A percentile compares a stretch with the other conserved stretches of the same genome.
Evolutionary conservation across 2,888 invertebrate species (phyloP).

Genomic region (Terebella lapidaria): DNA sequence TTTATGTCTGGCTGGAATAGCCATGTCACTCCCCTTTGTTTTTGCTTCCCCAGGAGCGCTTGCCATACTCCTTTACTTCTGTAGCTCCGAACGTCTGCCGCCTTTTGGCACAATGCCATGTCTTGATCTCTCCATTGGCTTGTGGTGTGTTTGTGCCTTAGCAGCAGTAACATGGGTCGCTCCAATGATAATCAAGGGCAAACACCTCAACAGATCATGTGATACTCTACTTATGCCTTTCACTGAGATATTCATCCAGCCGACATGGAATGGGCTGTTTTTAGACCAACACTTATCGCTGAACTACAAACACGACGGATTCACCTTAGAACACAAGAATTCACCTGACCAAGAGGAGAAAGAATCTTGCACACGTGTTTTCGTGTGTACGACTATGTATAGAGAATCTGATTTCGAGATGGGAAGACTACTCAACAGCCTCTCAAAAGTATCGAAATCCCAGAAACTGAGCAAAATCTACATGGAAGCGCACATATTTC

Average conservation of each 20-base stretch:
- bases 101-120: neutral
- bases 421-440: constrained; percentile 31
- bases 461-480: constrained; percentile 25
- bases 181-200: constrained; percentile 20
- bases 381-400: constrained; percentile 40
- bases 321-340: constrained; percentile 5
- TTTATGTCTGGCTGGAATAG: constrained; percentile 23
- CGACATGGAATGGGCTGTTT: constrained; percentile 27
- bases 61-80: constrained; percentile 20
- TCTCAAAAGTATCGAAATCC: constrained; percentile 28
- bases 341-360: neutral
- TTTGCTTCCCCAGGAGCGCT: constrained; percentile 24
- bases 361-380: constrained; percentile 23
- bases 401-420: constrained; percentile 40
- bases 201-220: constrained; percentile 14
- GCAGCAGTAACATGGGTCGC: constrained; percentile 25
- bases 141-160: constrained; percentile 26
- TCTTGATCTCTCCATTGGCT: constrained; percentile 5
- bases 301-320: constrained; percentile 25
- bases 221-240: constrained; percentile 26
- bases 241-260: constrained; percentile 24
- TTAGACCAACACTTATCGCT: constrained; percentile 28
- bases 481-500: constrained; percentile 35
- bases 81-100: constrained; percentile 12
- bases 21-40: constrained; percentile 24